Evolutionary conservation across 2,888 invertebrate species (phyloP).

Genomic region (Microctonus brassicae): DNA sequence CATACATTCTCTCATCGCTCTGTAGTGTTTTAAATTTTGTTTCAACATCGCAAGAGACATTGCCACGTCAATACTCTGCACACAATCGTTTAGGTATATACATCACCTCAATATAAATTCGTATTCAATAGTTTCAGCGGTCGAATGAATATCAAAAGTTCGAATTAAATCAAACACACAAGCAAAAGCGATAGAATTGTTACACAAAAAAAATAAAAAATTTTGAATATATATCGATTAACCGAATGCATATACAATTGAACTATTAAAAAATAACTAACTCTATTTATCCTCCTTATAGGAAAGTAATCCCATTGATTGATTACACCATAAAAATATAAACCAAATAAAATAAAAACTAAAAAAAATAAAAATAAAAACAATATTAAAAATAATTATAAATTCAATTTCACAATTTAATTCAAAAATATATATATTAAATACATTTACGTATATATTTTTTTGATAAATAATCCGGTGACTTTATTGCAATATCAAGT

Average conservation of each 20-base stretch:
- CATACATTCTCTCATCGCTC: too few relatives aligned
- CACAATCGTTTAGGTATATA: too few relatives aligned
- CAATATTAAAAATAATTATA: too few relatives aligned
- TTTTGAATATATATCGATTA: background rate
- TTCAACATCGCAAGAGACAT: slow-evolving; percentile 33
- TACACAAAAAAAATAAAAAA: background rate
- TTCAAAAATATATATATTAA: too few relatives aligned
- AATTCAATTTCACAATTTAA: too few relatives aligned
- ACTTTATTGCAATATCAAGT: background rate
- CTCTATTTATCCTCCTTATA: too few relatives aligned
- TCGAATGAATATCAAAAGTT: background rate
- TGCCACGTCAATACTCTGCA: slow-evolving; percentile 15
- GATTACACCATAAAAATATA: background rate
- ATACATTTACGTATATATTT: too few relatives aligned
- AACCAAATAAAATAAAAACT: too few relatives aligned
- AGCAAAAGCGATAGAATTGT: too few relatives aligned
- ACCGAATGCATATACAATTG: background rate
- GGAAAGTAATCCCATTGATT: background rate
- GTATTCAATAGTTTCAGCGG: background rate
- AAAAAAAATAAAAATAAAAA: background rate
- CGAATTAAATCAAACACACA: too few relatives aligned
- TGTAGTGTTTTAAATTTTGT: slow-evolving; percentile 42
- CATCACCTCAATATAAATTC: too few relatives aligned
- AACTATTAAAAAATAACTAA: background rate
- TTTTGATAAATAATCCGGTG: too few relatives aligned